Conservation (phyloP, 2,113 vertebrate species). For the Hucho hucho region DNA sequence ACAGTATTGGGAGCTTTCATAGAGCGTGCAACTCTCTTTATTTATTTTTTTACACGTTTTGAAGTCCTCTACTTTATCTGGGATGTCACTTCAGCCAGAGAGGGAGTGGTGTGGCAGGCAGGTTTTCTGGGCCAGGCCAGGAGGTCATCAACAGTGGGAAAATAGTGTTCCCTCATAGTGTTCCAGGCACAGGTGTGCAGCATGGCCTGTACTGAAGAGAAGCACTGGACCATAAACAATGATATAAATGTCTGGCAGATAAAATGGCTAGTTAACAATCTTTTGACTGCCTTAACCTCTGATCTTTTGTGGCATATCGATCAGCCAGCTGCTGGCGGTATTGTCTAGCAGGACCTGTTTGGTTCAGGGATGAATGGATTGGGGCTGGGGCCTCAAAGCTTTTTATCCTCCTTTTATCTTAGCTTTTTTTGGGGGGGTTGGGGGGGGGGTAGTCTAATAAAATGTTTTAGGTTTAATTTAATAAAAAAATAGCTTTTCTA, state of each 20-base stretch:
- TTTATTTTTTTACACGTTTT: too few species aligned
- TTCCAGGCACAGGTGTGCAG: constrained; percentile 76
- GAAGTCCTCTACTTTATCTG: not conserved
- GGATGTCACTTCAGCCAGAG: constrained; percentile 6
- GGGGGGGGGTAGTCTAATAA: not conserved
- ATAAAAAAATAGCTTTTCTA: not conserved
- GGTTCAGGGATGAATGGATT: constrained; percentile 62
- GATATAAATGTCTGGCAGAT: constrained; percentile 82
- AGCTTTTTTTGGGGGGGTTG: not conserved
- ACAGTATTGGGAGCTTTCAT: not conserved
- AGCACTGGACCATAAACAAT: constrained; percentile 76
- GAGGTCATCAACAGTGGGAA: constrained; percentile 56
- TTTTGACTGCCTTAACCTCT: constrained; percentile 81
- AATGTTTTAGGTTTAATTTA: not conserved
- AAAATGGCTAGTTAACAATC: constrained; percentile 84
- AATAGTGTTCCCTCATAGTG: constrained; percentile 50
- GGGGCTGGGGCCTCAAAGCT: constrained; percentile 36
- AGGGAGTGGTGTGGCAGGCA: constrained; percentile 1
- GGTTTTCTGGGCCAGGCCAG: constrained; percentile 11
- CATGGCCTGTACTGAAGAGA: constrained; percentile 63
- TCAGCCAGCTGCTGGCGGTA: constrained; percentile 77
- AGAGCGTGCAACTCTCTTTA: too few species aligned
- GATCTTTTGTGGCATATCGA: constrained; percentile 77
- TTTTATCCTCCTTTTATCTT: constrained; percentile 47
- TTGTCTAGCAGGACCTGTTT: constrained; percentile 65